These are phyloP conservation scores for Amblyraja radiata DNA, from an alignment of 2,797 vertebrate genomes.

Conservation along the genomic window DNA sequence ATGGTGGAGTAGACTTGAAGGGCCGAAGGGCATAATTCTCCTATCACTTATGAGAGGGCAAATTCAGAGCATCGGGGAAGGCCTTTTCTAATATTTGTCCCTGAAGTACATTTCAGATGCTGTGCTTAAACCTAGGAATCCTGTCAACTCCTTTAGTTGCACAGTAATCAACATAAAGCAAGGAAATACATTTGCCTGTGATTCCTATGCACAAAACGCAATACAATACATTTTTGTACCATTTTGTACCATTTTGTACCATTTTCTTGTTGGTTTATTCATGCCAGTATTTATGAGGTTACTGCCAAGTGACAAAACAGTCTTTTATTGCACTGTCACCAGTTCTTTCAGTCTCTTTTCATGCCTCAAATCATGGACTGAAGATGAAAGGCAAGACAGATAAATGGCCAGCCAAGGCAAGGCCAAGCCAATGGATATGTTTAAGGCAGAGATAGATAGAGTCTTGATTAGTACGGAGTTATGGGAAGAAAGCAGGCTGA, in stretches of 20 bases:
- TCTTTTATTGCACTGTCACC: not conserved
- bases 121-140: not conserved
- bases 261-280: not conserved
- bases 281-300: not conserved
- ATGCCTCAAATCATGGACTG: not conserved
- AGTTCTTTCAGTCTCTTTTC: not conserved
- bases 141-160: not conserved
- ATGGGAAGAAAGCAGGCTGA: no score
- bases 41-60: no score
- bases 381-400: not conserved
- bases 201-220: not conserved
- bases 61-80: not conserved
- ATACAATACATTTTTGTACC: not conserved
- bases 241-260: not conserved
- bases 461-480: no score
- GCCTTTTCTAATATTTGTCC: not conserved
- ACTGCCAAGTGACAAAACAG: not conserved
- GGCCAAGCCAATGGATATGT: no score
- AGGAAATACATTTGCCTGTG: not conserved
- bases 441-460: no score
- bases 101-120: not conserved
- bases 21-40: no score
- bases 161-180: not conserved
- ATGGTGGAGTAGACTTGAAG: no score
- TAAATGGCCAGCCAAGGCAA: no score